Percentiles rank a stretch among this genome's conserved stretches.
Conservation (phyloP, 2,888 invertebrate genomes). For the Drosophila anomalipes region DNA sequence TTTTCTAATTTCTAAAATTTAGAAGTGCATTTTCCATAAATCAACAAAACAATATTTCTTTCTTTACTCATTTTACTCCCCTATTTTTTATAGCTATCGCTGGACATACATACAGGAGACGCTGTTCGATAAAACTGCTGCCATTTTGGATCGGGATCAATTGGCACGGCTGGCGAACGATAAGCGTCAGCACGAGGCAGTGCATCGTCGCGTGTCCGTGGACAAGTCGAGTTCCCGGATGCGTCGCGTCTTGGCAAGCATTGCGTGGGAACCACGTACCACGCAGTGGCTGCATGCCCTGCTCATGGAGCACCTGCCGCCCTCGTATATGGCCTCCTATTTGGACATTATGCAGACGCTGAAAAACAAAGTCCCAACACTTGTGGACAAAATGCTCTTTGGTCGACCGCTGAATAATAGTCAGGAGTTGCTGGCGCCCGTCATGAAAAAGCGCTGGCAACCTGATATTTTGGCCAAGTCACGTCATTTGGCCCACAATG, state of each 20-base stretch:
- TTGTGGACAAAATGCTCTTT: conserved; percentile 91
- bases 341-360: conserved; percentile 91
- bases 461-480: conserved; percentile 89
- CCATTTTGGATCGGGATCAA: conserved; percentile 89
- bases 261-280: conserved; percentile 90
- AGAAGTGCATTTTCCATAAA: no score
- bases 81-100: conserved; percentile 83
- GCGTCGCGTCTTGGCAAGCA: conserved; percentile 89
- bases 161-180: conserved; percentile 88
- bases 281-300: conserved; percentile 92
- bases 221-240: conserved; percentile 90
- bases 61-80: not conserved
- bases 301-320: conserved; percentile 89
- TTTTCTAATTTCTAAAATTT: no score
- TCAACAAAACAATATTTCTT: not conserved
- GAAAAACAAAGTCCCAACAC: conserved; percentile 89
- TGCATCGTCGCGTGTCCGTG: conserved; percentile 89
- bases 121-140: conserved; percentile 88
- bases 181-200: conserved; percentile 88
- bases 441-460: conserved; percentile 89
- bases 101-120: conserved; percentile 89
- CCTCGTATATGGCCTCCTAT: conserved; percentile 89
- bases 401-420: conserved; percentile 86
- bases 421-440: conserved; percentile 88
- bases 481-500: conserved; percentile 90